Base-by-base conservation (phyloP, 2,888 invertebrate species). In the Pandemis heparana region DNA sequence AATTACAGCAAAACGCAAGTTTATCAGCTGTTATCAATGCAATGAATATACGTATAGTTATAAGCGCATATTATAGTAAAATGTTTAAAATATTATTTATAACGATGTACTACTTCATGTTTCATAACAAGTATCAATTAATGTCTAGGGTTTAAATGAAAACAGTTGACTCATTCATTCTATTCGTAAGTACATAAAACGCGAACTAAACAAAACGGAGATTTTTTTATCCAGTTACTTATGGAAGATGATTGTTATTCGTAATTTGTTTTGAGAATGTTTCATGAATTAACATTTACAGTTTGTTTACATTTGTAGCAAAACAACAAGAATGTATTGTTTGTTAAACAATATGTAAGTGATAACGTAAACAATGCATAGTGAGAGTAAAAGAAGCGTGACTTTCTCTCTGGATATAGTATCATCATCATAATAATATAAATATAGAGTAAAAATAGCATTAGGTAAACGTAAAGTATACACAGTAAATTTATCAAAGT, bases 261-360 rank as follows among this genome's bases (percentile, higher is more conserved):
- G 12, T 41, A 0, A 63, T 46, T 63, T 63, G 46, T 32, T 63
- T n/a, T 46, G 9, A 12, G 18, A 18, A 16, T 61, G 16, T 61
- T 18, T 39, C 5, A 43, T 62, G 12, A 2, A 62, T 43, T 56
- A 56, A 18, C 18, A 62, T 39, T 43, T 43, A 62, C 18, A 12
- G 6, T 16, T 12, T 61, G n/a, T 61, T 41, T 46, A 46, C 46
- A 8, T 23, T 8, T 5, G 41, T 2, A 12, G 2, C 61, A 66
- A 16, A 71, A 72, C 6, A 71, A 67, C 32, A 53, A 53, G 71
- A 62, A 61, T 71, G 63, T 41, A 23, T 14, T 66, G 61, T 66
- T 51, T 67, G 43, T 53, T 41, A 67, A 46, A 63, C 23, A 12
- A 71, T 66, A 66, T 61, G 48, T 41, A 62, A 61, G 53, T 53